phyloP scores from a whole-genome alignment of 2,113 vertebrate genomes.

The Tetrao urogallus region DNA sequence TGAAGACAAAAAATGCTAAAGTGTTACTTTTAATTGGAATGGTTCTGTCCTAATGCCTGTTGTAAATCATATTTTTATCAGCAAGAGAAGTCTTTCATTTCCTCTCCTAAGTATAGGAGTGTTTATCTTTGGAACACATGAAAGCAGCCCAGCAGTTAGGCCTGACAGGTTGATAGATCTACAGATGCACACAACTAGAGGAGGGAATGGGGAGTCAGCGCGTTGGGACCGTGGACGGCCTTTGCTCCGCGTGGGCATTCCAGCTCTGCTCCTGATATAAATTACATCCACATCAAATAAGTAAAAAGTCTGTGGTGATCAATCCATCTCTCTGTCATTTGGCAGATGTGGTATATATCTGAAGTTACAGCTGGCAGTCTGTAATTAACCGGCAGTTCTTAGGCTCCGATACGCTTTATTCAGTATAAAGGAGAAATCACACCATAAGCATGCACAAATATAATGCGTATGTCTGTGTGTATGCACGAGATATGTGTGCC shows the following conservation, averaged over 20 bases:
- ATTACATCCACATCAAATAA: constrained; percentile 1
- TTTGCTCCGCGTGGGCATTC: not conserved
- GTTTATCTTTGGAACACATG: constrained; percentile 52
- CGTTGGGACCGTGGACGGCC: not conserved
- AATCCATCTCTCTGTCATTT: not conserved
- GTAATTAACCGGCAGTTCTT: not conserved
- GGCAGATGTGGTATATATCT: not conserved
- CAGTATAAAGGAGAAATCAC: not conserved
- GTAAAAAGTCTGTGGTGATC: not conserved
- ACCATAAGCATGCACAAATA: not conserved
- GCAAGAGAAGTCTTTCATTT: constrained; percentile 55
- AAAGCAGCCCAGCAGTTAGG: constrained; percentile 35
- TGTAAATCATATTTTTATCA: constrained; percentile 54
- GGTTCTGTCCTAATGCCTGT: not conserved
- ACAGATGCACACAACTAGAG: not conserved
- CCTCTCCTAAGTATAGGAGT: not conserved
- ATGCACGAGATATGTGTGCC: fast-evolving
- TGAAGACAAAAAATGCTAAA: constrained; percentile 25
- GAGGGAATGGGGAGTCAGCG: not conserved
- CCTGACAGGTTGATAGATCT: not conserved
- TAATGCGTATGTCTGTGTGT: not conserved
- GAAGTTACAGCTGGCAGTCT: not conserved
- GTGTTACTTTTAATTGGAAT: constrained; percentile 64
- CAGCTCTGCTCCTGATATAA: constrained; percentile 5
- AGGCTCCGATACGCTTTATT: not conserved